phyloP scores from a whole-genome alignment of 2,113 vertebrate genomes.

The Pseudonaja textilis region DNA sequence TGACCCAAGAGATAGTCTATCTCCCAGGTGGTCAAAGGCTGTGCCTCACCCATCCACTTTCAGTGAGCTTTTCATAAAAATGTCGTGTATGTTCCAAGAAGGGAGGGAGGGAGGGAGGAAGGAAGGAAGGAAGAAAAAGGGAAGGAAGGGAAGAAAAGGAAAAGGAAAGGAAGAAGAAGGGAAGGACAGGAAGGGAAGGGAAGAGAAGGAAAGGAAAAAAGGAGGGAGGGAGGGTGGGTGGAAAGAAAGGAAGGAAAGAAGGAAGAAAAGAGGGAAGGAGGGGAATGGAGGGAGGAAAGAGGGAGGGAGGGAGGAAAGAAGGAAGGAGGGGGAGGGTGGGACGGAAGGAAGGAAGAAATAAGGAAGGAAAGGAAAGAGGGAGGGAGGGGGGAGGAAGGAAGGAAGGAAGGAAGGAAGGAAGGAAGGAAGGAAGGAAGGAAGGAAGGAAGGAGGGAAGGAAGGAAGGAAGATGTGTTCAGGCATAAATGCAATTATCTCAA shows the following conservation, averaged over 20 bases:
- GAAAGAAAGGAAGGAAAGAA: fast-evolving
- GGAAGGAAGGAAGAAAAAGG: too few relatives aligned
- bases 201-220: too few relatives aligned
- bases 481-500: background rate
- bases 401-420: background rate
- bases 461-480: background rate
- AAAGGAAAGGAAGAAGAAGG: too few relatives aligned
- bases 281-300: background rate
- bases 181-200: too few relatives aligned
- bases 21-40: background rate
- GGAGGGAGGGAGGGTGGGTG: too few relatives aligned
- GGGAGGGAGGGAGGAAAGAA: background rate
- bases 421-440: background rate
- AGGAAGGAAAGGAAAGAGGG: background rate
- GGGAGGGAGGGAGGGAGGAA: too few relatives aligned
- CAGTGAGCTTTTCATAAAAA: background rate
- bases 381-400: too few relatives aligned
- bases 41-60: background rate
- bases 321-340: background rate
- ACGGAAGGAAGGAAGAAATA: background rate
- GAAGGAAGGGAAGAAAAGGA: too few relatives aligned
- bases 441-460: too few relatives aligned
- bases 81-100: background rate
- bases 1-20: background rate
- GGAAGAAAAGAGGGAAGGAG: fast-evolving